These are phyloP conservation scores for Caenorhabditis panamensis DNA, from an alignment of 2,888 invertebrate species.

Conservation along the genomic window DNA sequence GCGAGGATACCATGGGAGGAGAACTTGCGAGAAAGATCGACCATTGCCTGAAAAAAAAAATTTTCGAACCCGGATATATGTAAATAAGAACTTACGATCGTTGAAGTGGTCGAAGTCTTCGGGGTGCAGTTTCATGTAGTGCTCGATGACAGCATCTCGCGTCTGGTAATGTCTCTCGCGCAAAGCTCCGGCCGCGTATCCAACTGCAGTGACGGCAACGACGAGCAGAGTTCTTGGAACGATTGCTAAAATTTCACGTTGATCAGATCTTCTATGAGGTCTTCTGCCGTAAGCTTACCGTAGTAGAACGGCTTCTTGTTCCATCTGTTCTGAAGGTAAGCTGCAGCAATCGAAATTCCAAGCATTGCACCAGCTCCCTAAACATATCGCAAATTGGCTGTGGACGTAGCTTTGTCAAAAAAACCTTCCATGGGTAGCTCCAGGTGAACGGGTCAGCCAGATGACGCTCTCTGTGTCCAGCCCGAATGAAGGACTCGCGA, in stretches of 20 bases:
- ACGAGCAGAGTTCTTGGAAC: constrained; percentile 69
- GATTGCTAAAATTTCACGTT: constrained; percentile 45
- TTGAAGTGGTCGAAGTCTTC: constrained; percentile 79
- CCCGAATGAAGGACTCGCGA: constrained; percentile 74
- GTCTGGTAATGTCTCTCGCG: constrained; percentile 76
- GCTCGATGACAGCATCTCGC: constrained; percentile 79
- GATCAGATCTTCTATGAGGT: not conserved
- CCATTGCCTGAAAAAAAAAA: constrained; percentile 73
- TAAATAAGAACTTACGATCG: constrained; percentile 74
- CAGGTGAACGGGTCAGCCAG: constrained; percentile 79
- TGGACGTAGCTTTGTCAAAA: not conserved
- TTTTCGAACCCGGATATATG: not conserved
- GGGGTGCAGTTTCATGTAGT: constrained; percentile 79
- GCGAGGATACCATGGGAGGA: constrained; percentile 80
- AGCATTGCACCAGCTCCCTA: constrained; percentile 69
- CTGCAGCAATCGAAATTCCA: constrained; percentile 63
- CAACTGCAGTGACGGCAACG: constrained; percentile 66
- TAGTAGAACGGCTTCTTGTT: constrained; percentile 79
- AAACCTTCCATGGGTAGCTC: constrained; percentile 74
- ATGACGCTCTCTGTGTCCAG: constrained; percentile 65
- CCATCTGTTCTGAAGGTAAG: constrained; percentile 73
- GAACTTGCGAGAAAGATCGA: constrained; percentile 77
- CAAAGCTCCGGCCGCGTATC: constrained; percentile 73
- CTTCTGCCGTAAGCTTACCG: constrained; percentile 61
- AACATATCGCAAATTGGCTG: not conserved